These are phyloP conservation scores for Myiopsitta monachus DNA, from an alignment of 2,113 vertebrate genomes.

Conservation along the genomic window DNA sequence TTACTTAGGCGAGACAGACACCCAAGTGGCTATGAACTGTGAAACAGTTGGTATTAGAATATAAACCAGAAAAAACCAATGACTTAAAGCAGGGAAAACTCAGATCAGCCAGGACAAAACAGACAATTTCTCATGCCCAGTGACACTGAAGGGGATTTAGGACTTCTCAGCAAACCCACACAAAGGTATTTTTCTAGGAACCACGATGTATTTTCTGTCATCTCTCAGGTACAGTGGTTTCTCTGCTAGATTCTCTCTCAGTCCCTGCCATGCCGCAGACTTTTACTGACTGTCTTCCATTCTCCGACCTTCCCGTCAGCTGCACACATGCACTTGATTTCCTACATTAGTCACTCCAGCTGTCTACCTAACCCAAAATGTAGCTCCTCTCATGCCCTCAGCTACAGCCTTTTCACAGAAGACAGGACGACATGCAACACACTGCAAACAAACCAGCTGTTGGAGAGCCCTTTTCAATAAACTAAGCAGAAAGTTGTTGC, in stretches of 20 bases:
- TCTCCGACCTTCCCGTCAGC: background rate
- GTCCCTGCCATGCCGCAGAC: background rate
- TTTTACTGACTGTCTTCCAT: background rate
- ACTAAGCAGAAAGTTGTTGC: background rate
- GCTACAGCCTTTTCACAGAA: background rate
- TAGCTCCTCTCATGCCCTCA: background rate
- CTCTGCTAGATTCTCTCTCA: background rate
- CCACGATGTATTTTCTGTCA: background rate
- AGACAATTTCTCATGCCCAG: background rate
- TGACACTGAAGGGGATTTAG: background rate
- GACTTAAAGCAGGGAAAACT: background rate
- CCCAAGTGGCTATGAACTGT: background rate
- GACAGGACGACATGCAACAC: background rate
- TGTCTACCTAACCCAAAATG: background rate
- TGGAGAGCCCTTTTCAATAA: background rate
- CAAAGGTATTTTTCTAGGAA: background rate
- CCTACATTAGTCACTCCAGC: background rate
- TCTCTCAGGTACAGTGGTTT: background rate
- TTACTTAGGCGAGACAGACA: background rate
- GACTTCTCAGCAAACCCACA: background rate
- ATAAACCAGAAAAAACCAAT: background rate
- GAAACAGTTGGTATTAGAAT: background rate
- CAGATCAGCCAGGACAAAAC: background rate
- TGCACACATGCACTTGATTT: background rate
- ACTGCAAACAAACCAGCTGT: background rate